Conservation (phyloP, 2,113 vertebrate genomes). For the Takifugu flavidus region DNA sequence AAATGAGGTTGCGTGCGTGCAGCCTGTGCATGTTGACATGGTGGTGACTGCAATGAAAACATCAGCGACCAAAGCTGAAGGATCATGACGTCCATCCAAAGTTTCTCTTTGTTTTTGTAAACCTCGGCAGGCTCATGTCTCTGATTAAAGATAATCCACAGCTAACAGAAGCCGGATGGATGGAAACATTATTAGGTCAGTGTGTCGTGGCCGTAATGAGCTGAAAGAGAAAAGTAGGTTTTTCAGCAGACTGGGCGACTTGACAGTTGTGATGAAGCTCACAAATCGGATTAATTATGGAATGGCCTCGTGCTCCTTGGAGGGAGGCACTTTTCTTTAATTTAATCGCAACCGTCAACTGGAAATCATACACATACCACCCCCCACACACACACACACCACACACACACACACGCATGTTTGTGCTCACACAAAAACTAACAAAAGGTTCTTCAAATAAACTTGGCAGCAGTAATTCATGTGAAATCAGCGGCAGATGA, state of each 20-base stretch:
- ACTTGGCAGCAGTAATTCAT: too few relatives aligned
- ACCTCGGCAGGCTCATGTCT: too few relatives aligned
- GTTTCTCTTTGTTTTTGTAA: too few relatives aligned
- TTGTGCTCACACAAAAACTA: too few relatives aligned
- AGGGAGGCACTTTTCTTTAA: not conserved
- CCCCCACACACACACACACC: too few relatives aligned
- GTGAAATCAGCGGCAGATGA: too few relatives aligned
- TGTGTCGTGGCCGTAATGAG: conserved; percentile 21
- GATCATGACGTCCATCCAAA: too few relatives aligned
- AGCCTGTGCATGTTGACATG: conserved; percentile 1
- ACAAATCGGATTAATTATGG: conserved; percentile 31
- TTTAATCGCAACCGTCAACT: not conserved
- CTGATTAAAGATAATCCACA: too few relatives aligned
- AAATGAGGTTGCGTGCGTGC: not conserved
- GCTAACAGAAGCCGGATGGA: not conserved
- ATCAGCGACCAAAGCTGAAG: not conserved
- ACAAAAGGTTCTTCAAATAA: too few relatives aligned
- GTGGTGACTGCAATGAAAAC: not conserved
- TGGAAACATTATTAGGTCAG: conserved; percentile 15
- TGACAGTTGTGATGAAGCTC: conserved; percentile 17
- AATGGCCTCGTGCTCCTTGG: conserved; percentile 3
- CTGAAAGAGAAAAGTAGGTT: too few relatives aligned
- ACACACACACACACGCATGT: too few relatives aligned
- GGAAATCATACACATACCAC: not conserved
- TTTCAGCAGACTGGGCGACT: conserved; percentile 5